Conservation (phyloP, 2,888 invertebrate genomes). For the Prionchulus punctatus region DNA sequence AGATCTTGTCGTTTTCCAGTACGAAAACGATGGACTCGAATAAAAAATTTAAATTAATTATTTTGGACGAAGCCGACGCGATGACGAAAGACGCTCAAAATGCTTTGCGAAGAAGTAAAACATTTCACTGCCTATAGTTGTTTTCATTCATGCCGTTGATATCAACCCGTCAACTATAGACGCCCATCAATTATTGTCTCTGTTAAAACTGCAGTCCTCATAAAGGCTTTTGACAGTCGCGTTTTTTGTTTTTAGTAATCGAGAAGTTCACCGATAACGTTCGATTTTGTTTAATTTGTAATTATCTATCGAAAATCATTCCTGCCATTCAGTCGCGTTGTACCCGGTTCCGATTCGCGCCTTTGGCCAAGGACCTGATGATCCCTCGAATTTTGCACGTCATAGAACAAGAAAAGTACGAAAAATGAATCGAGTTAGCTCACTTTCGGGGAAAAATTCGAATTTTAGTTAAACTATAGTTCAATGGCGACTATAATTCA, state of each 20-base stretch:
- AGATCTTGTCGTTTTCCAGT: constrained; percentile 86
- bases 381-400: constrained; percentile 70
- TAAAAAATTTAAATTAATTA: constrained; percentile 63
- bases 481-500: constrained; percentile 2
- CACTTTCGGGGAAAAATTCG: no score
- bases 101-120: constrained; percentile 68
- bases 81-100: constrained; percentile 99
- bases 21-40: constrained; percentile 40
- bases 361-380: constrained; percentile 66
- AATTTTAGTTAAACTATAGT: neutral
- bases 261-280: constrained; percentile 98
- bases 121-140: neutral
- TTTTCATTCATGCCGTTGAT: no score
- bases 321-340: constrained; percentile 96
- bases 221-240: neutral
- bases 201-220: no score
- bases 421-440: no score
- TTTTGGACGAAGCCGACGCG: constrained; percentile 95
- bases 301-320: constrained; percentile 93
- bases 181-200: no score
- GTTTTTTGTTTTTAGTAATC: constrained; percentile 53
- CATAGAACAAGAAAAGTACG: constrained; percentile 61
- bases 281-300: constrained; percentile 94
- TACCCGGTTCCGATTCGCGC: constrained; percentile 87
- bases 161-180: no score